A percentile compares a stretch with the other conserved stretches of the same genome.
These are phyloP conservation scores for Periphyllus acericola DNA, from an alignment of 2,888 invertebrate species.

Conservation along the genomic window DNA sequence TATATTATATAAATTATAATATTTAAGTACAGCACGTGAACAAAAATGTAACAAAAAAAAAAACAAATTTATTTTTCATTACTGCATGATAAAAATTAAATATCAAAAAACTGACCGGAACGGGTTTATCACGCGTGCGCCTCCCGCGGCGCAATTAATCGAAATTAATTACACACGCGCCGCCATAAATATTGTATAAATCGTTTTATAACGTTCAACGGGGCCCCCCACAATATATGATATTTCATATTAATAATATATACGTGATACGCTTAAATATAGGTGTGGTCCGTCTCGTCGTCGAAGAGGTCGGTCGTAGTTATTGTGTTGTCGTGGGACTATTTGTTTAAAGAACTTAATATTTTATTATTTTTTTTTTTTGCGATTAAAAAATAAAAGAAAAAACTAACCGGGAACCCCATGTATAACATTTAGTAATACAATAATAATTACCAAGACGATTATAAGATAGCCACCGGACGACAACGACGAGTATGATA, in stretches of 20 bases:
- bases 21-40: neutral
- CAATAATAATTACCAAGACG: constrained; percentile 27
- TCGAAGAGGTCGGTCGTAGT: neutral
- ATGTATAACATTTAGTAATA: neutral
- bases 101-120: neutral
- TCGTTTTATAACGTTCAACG: constrained; percentile 9
- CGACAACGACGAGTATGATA: neutral
- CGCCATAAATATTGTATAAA: constrained; percentile 11
- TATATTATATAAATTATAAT: neutral
- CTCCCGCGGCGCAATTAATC: constrained; percentile 49
- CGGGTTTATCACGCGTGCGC: constrained; percentile 4
- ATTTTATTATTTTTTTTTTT: constrained; percentile 12
- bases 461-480: constrained; percentile 49
- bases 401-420: constrained; percentile 6
- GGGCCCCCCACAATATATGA: constrained; percentile 8
- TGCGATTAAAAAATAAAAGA: neutral
- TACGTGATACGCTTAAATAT: neutral
- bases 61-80: neutral
- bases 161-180: constrained; percentile 31
- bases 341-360: constrained; percentile 30
- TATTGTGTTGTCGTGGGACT: constrained; percentile 24
- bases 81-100: neutral
- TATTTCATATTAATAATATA: constrained; percentile 11
- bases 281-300: constrained; percentile 28
- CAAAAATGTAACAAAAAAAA: constrained; percentile 15